Percentiles rank a stretch among this genome's conserved stretches.
These are phyloP conservation scores for Eristalis tenax DNA, from an alignment of 2,888 invertebrate genomes.

Conservation along the genomic window DNA sequence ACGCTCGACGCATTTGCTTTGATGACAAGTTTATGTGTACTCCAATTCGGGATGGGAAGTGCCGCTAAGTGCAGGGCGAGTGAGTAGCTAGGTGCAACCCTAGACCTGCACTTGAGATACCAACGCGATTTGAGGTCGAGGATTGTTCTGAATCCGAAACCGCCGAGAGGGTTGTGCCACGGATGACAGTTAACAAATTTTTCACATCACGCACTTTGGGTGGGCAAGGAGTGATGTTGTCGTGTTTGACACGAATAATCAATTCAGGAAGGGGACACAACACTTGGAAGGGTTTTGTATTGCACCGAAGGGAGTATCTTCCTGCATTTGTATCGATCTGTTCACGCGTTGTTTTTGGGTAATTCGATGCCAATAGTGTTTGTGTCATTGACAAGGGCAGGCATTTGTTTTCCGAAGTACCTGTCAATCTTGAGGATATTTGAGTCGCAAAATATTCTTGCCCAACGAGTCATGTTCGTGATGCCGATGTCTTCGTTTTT, in stretches of 20 bases:
- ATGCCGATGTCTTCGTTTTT: too few species aligned
- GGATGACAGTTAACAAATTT: conserved; percentile 65
- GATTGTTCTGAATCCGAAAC: conserved; percentile 38
- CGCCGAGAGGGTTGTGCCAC: conserved; percentile 44
- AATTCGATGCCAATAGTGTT: background rate
- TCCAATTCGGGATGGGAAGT: conserved; percentile 13
- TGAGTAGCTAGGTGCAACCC: conserved; percentile 32
- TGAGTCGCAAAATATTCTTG: background rate
- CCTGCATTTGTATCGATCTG: background rate
- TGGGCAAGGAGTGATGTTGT: conserved; percentile 61
- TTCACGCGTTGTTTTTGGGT: background rate
- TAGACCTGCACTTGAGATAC: conserved; percentile 16
- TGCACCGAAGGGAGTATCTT: background rate
- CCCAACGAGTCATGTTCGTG: background rate
- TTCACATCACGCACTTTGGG: conserved; percentile 50
- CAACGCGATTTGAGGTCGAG: background rate
- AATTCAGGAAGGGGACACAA: conserved; percentile 10
- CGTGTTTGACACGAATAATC: conserved; percentile 62
- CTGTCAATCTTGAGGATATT: background rate
- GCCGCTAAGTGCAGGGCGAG: conserved; percentile 42
- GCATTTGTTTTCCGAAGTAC: background rate
- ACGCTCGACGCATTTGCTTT: conserved; percentile 49
- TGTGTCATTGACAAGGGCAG: background rate
- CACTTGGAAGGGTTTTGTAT: conserved; percentile 14
- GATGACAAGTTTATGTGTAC: conserved; percentile 70